A percentile compares a stretch with the other conserved stretches of the same genome.
Conservation (phyloP, 2,113 vertebrate genomes). For the Pongo abelii region DNA sequence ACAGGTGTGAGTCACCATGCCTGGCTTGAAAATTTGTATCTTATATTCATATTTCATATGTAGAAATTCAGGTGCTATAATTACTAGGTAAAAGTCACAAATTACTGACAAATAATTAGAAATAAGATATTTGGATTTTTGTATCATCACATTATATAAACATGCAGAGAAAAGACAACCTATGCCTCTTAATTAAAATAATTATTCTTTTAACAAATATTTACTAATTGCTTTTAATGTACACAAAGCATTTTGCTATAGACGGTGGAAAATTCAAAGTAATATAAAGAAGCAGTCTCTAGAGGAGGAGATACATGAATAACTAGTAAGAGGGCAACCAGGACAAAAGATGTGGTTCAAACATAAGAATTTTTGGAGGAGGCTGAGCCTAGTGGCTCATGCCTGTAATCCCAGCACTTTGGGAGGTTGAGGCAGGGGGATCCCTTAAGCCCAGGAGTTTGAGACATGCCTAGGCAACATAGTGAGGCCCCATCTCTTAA, state of each 20-base stretch:
- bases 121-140: background rate
- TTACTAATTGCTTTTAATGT: constrained; percentile 11
- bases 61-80: background rate
- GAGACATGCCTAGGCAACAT: too few relatives aligned
- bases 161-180: background rate
- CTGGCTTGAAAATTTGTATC: background rate
- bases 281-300: background rate
- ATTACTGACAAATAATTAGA: background rate
- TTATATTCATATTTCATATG: background rate
- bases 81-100: background rate
- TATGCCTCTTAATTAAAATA: background rate
- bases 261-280: constrained; percentile 8
- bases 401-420: too few relatives aligned
- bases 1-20: too few relatives aligned
- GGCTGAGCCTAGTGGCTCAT: too few relatives aligned
- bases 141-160: background rate
- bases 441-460: too few relatives aligned
- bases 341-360: background rate
- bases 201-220: constrained; percentile 13
- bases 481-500: too few relatives aligned
- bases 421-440: too few relatives aligned
- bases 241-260: background rate
- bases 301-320: background rate
- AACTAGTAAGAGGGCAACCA: background rate
- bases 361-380: background rate